Evolutionary conservation across 2,888 invertebrate species (phyloP).

Genomic region (Melangyna quadrimaculata): DNA sequence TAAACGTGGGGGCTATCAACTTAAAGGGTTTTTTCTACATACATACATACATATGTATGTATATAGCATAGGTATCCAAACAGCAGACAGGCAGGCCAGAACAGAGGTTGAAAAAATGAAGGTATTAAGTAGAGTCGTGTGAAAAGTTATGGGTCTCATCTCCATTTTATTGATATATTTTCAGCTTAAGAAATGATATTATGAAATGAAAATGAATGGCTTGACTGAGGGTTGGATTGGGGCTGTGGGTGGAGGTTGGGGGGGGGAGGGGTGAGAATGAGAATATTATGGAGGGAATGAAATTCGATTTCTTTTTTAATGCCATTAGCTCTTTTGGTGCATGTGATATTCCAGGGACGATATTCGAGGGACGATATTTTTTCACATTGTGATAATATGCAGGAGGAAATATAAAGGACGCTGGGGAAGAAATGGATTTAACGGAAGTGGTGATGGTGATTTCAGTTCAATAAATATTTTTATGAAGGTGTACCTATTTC

Average conservation of each 20-base stretch:
- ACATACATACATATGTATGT: neutral
- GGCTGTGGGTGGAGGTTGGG: neutral
- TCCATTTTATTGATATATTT: constrained; percentile 58
- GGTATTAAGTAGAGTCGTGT: constrained; percentile 46
- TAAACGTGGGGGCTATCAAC: constrained; percentile 8
- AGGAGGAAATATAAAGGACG: neutral
- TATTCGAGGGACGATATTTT: too few species aligned
- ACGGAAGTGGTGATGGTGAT: constrained; percentile 25
- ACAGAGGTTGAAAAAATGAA: constrained; percentile 6
- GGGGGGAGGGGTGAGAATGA: neutral
- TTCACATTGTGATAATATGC: neutral
- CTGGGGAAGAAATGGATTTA: neutral
- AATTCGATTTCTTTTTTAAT: constrained; percentile 40
- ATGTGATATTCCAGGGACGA: constrained; percentile 34
- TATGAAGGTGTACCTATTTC: constrained; percentile 11
- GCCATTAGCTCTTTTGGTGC: constrained; percentile 33
- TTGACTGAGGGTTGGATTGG: neutral
- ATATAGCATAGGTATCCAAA: neutral
- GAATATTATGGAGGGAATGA: neutral
- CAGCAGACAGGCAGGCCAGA: neutral
- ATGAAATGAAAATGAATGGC: constrained; percentile 34
- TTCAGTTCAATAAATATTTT: constrained; percentile 43
- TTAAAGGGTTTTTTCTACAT: constrained; percentile 37
- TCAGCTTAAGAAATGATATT: constrained; percentile 44
- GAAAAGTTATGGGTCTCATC: constrained; percentile 53